phyloP scores from a whole-genome alignment of 2,888 invertebrate genomes.

The Linyphia triangularis region DNA sequence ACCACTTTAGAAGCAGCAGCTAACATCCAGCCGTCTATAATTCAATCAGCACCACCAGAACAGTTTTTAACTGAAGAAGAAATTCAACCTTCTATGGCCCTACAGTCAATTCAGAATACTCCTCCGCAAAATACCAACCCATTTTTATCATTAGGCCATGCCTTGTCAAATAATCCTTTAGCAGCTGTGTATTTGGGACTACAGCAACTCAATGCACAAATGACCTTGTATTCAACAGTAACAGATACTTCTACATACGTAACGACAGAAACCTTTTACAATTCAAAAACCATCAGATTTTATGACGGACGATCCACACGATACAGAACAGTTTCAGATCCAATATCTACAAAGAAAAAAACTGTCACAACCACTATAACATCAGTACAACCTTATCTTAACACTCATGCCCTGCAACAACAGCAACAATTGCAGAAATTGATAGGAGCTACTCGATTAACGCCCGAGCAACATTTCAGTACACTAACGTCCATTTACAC shows the following conservation, averaged over 20 bases:
- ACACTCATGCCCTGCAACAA: constrained; percentile 75
- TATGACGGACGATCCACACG: constrained; percentile 77
- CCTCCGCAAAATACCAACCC: constrained; percentile 75
- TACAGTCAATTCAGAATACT: constrained; percentile 4
- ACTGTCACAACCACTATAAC: constrained; percentile 76
- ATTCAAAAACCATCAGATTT: constrained; percentile 76
- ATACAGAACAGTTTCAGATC: constrained; percentile 76
- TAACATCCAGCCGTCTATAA: constrained; percentile 54
- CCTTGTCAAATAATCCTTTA: constrained; percentile 77
- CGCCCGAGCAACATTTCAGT: constrained; percentile 67
- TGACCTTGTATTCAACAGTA: constrained; percentile 75
- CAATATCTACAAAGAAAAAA: constrained; percentile 75
- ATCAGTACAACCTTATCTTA: constrained; percentile 75
- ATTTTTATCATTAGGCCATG: constrained; percentile 75
- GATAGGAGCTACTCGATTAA: constrained; percentile 76
- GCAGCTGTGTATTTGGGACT: constrained; percentile 77
- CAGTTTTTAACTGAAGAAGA: constrained; percentile 28
- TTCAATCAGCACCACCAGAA: constrained; percentile 53
- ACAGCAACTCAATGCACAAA: constrained; percentile 76
- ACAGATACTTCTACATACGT: constrained; percentile 76
- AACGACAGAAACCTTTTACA: constrained; percentile 77
- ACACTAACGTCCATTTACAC: constrained; percentile 76
- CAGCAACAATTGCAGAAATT: constrained; percentile 76
- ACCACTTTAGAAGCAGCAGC: constrained; percentile 63
- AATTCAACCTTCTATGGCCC: constrained; percentile 25